Base-by-base conservation (phyloP, 2,888 invertebrate species). In the Limnephilus auricula region DNA sequence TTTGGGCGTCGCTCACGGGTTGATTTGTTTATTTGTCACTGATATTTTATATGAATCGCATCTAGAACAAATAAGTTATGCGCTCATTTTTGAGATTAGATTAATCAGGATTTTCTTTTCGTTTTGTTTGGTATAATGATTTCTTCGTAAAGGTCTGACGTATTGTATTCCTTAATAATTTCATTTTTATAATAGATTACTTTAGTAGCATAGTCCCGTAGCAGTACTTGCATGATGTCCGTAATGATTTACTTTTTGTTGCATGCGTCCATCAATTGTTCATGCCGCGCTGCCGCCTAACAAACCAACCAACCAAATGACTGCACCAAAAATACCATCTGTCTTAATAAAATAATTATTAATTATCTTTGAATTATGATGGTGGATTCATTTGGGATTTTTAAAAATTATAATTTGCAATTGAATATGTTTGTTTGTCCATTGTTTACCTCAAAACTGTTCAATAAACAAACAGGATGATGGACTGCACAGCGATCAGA, bases 381-480 rank as follows among this genome's bases (percentile, higher is more conserved):
- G 40, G 40, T 85, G 34, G 30, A 85, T 12, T 40, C 40, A 85
- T 85, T 31, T 32, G 31, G 32, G 30, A 80, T 32, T 31, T 34
- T 84, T 84, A 30, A 40, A n/a, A 34, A 45, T 85, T 40, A 25
- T 30, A n/a, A 85, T 40, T 37, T 85, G 37, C 32, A 82, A 82
- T 37, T 32, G 25, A 82, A 82, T 82, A 65, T 65, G 65, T 65
- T 65, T 65, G 65, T 65, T 65, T n/a, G 65, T 65, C 25, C n/a
- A 25, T 65, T 65, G 65, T 65, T 65, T 65, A 65, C 37, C 88
- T 32, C 34, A 31, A 78, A 79, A 34, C 80, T 15, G 79, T 89
- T 40, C 65, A 50, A 65, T 90, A 65, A 90, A 90, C 79, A 90
- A 90, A 91, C 93, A 93, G 93, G 93, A 91, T 50, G 91, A 92